Evolutionary conservation across 2,888 invertebrate genomes (phyloP).

Genomic region (Dicyrtomina minuta): DNA sequence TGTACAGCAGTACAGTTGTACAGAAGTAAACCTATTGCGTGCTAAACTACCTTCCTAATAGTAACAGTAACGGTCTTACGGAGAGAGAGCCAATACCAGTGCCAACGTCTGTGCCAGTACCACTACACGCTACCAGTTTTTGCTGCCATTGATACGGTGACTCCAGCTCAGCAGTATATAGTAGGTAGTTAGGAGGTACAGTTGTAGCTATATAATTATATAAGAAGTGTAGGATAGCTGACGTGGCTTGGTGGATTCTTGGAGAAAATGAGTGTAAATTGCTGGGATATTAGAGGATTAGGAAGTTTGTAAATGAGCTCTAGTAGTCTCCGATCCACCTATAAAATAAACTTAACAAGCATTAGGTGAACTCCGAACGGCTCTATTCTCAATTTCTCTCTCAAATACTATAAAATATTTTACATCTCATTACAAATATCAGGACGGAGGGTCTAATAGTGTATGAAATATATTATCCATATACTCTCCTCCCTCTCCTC

Average conservation of each 20-base stretch:
- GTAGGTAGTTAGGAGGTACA: too few species aligned
- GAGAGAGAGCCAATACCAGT: too few species aligned
- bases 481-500: not conserved
- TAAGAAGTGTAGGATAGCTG: not conserved
- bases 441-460: too few species aligned
- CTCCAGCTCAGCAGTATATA: too few species aligned
- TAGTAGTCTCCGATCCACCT: slow-evolving; percentile 33
- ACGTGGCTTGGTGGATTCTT: not conserved
- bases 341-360: slow-evolving; percentile 37
- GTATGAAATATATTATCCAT: not conserved
- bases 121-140: too few species aligned
- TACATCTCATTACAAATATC: not conserved
- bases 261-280: slow-evolving; percentile 50
- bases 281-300: slow-evolving; percentile 52
- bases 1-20: not conserved
- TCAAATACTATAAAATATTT: slow-evolving; percentile 1
- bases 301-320: slow-evolving; percentile 53
- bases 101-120: too few species aligned
- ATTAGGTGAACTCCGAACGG: slow-evolving; percentile 15
- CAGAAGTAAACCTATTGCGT: not conserved
- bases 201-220: too few species aligned
- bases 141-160: too few species aligned
- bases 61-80: too few species aligned
- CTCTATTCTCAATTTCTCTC: slow-evolving; percentile 20
- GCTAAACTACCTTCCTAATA: too few species aligned